A percentile compares a stretch with the other conserved stretches of the same genome.
Evolutionary conservation across 2,113 vertebrate genomes (phyloP).

Genomic region (Chaetorhynchus papuensis): DNA sequence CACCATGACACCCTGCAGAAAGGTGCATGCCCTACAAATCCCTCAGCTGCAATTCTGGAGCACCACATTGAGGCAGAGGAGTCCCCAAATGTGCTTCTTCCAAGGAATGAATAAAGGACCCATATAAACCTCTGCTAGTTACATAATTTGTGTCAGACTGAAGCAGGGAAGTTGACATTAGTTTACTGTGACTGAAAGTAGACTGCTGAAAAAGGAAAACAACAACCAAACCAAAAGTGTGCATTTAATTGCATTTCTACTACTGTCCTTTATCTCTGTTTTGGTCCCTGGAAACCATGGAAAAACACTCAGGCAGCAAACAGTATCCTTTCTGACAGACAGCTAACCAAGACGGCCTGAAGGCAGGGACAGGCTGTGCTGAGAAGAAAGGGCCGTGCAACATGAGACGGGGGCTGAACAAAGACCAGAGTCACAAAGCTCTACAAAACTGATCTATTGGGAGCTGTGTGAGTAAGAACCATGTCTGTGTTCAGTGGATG

Average conservation of each 20-base stretch:
- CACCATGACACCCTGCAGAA: not conserved
- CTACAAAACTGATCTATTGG: not conserved
- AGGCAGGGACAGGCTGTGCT: not conserved
- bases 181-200: not conserved
- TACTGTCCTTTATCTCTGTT: not conserved
- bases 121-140: not conserved
- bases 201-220: not conserved
- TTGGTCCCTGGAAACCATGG: not conserved
- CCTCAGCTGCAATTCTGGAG: not conserved
- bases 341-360: not conserved
- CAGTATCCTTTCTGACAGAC: not conserved
- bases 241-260: not conserved
- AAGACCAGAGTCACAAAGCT: not conserved
- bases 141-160: not conserved
- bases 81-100: rapidly evolving
- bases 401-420: not conserved
- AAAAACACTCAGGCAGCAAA: not conserved
- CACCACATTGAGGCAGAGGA: rapidly evolving
- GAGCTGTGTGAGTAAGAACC: not conserved
- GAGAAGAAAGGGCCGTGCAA: not conserved
- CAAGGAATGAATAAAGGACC: not conserved
- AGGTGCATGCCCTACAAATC: not conserved
- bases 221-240: not conserved
- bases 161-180: not conserved
- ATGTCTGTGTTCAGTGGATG: rapidly evolving